Base-by-base conservation (phyloP, 1,140 invertebrate genomes). In the Yoshiicerus persimilis region DNA sequence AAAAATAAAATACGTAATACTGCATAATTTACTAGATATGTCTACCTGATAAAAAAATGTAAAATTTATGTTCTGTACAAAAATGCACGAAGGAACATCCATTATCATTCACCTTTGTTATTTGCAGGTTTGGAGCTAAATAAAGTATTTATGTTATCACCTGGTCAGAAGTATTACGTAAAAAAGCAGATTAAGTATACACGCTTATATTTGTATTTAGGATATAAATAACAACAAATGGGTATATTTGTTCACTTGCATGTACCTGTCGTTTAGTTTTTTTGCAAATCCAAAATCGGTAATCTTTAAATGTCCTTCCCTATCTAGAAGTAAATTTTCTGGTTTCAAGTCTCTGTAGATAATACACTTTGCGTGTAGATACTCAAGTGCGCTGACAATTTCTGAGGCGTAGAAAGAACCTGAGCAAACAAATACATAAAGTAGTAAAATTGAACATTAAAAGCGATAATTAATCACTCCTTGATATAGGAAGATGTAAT, bases 201-300 rank as follows among this genome's bases (percentile, higher is more conserved):
- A n/a, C n/a, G n/a, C n/a, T n/a, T n/a, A n/a, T n/a, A n/a, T n/a
- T n/a, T n/a, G n/a, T 16, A 66, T 30, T 13, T 66, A 30, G 10
- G 4, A 30, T 70, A 11, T 13, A 30, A 70, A 70, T 30, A 47
- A 13, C 30, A 70, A 30, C 3, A 70, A 16, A 70, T 30, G 16
- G 13, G 8, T 30, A 30, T 32, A 32, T 10, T 27, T 70, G 66
- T 70, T 70, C 66, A 70, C 66, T 70, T 84, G 32, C 27, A 62
- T 84, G 39, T 92, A 95, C 94, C 94, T 95, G 93, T 99, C 97
- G 10, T 95, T 95, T 25, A 99, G 93, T 91, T 97, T 96, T 93
- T 99, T 99, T 10, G 98, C 97, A 92, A 99, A 99, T 30, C 98
- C 98, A 93, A 99, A 99, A 93, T 99, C 98, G 13, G 97, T 99